Percentiles rank a stretch among this genome's conserved stretches.
Evolutionary conservation across 2,797 vertebrate genomes (phyloP).

Genomic region (Chromobotia macracanthus): DNA sequence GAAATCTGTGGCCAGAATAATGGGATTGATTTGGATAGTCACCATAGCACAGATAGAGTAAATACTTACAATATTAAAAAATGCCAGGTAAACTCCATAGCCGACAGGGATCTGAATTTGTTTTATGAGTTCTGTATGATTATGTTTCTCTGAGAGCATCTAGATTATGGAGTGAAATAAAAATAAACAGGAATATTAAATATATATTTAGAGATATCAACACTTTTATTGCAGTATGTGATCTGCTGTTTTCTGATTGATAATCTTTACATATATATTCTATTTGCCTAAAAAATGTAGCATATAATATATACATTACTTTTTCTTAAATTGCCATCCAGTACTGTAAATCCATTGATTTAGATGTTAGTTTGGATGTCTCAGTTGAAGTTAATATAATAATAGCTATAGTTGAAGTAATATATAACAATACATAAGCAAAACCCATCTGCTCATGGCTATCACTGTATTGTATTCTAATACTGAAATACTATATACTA

Average conservation of each 20-base stretch:
- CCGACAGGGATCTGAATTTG: conserved; percentile 30
- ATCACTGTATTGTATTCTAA: too few relatives aligned
- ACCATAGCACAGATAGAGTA: conserved; percentile 24
- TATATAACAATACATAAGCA: not conserved
- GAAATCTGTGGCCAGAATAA: conserved; percentile 38
- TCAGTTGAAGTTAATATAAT: too few relatives aligned
- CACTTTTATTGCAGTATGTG: too few relatives aligned
- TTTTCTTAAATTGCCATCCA: not conserved
- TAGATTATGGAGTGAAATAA: not conserved
- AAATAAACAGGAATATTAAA: not conserved
- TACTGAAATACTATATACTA: too few relatives aligned
- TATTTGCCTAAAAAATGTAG: too few relatives aligned
- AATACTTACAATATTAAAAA: conserved; percentile 41
- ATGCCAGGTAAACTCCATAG: conserved; percentile 24
- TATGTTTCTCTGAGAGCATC: not conserved
- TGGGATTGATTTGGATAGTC: conserved; percentile 39
- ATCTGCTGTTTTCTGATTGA: not conserved
- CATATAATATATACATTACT: too few relatives aligned
- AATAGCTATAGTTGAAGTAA: too few relatives aligned
- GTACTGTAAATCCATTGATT: not conserved
- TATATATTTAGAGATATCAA: too few relatives aligned
- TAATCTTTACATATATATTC: too few relatives aligned
- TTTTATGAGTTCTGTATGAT: not conserved
- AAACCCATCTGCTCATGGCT: too few relatives aligned
- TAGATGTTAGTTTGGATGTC: not conserved